These are phyloP conservation scores for Cataglyphis livida DNA, from an alignment of 2,888 invertebrate genomes.

Conservation along the genomic window DNA sequence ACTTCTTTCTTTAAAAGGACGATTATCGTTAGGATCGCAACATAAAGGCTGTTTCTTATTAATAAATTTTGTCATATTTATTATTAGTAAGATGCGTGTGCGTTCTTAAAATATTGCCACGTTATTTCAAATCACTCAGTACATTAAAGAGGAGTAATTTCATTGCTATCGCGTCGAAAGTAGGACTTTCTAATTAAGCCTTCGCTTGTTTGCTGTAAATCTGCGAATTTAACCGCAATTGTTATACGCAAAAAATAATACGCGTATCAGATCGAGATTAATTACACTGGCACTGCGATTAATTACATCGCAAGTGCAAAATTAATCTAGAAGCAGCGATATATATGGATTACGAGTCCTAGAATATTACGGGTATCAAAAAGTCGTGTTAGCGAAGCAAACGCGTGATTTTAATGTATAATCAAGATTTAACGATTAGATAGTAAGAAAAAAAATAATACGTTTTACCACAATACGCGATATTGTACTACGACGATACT, in stretches of 20 bases:
- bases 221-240: conserved; percentile 29
- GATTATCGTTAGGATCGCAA: conserved; percentile 4
- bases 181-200: conserved; percentile 1
- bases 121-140: background rate
- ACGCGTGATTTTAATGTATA: conserved; percentile 42
- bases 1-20: background rate
- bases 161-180: conserved; percentile 6
- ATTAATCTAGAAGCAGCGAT: conserved; percentile 44
- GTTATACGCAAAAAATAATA: conserved; percentile 1
- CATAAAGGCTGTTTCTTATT: background rate
- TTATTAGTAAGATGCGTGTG: background rate
- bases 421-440: conserved; percentile 55
- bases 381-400: conserved; percentile 56
- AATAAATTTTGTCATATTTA: background rate
- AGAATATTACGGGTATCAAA: conserved; percentile 61
- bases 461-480: conserved; percentile 6
- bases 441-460: conserved; percentile 37
- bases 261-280: conserved; percentile 6
- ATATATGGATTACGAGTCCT: conserved; percentile 54
- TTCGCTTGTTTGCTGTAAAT: conserved; percentile 17
- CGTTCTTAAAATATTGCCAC: background rate
- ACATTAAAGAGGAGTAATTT: conserved; percentile 11
- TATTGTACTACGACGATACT: conserved; percentile 54
- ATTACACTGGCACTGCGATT: background rate
- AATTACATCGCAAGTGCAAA: conserved; percentile 31